phyloP scores from a whole-genome alignment of 2,797 vertebrate species.

The Serranus cabrilla region DNA sequence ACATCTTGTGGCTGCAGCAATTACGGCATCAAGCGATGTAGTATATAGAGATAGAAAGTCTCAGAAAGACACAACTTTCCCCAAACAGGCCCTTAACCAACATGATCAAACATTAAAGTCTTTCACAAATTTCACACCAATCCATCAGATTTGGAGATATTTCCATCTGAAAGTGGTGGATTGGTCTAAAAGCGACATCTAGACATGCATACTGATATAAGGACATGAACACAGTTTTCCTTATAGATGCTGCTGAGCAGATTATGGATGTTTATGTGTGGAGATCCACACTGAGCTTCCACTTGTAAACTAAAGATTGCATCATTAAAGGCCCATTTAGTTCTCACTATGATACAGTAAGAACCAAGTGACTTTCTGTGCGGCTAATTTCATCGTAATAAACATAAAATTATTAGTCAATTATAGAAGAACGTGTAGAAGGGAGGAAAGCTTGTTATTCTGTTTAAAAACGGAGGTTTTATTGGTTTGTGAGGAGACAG shows the following conservation, averaged over 20 bases:
- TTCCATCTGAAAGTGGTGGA: no score
- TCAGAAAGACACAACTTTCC: no score
- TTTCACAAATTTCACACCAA: neutral
- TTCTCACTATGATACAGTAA: neutral
- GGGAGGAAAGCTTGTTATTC: neutral
- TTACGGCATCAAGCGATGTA: no score
- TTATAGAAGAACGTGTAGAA: neutral
- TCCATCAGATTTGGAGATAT: no score
- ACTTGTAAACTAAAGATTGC: constrained; percentile 1
- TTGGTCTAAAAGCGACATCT: neutral
- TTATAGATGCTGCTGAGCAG: constrained; percentile 4
- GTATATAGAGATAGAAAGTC: no score
- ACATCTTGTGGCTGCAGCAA: no score
- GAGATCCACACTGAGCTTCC: neutral
- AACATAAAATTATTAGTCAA: neutral
- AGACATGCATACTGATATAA: neutral
- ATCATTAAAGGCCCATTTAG: neutral
- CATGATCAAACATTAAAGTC: neutral
- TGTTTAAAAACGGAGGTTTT: neutral
- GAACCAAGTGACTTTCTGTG: neutral
- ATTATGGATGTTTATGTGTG: constrained; percentile 2
- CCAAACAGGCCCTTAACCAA: no score
- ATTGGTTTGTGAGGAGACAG: neutral
- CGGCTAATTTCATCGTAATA: neutral
- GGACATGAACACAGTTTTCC: neutral